These are phyloP conservation scores for Exephanes ischioxanthus DNA, from an alignment of 2,888 invertebrate genomes.

Conservation along the genomic window DNA sequence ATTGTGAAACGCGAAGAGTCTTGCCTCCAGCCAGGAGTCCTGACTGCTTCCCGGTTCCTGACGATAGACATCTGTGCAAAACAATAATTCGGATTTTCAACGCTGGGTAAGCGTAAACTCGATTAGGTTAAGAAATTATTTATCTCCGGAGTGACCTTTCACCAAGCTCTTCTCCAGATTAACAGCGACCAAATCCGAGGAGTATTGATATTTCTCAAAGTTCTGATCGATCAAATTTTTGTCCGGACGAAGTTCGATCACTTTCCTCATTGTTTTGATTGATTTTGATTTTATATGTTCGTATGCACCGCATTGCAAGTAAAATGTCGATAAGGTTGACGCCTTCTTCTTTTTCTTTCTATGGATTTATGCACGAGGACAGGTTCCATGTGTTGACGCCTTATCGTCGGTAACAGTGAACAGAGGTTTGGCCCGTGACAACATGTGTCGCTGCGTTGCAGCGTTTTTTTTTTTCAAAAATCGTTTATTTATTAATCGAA, in stretches of 20 bases:
- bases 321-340: not conserved
- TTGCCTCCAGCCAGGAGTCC: slow-evolving; percentile 81
- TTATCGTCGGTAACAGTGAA: not conserved
- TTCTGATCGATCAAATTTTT: slow-evolving; percentile 75
- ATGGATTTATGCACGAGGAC: too few relatives aligned
- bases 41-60: slow-evolving; percentile 77
- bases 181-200: slow-evolving; percentile 72
- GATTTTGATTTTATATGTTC: not conserved
- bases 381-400: not conserved
- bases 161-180: slow-evolving; percentile 73
- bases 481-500: not conserved
- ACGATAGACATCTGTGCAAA: slow-evolving; percentile 77
- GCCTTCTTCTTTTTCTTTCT: not conserved
- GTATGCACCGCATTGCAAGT: not conserved
- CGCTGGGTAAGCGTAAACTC: not conserved
- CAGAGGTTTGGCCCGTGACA: not conserved
- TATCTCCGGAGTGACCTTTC: slow-evolving; percentile 70
- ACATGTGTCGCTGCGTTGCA: not conserved
- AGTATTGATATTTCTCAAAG: slow-evolving; percentile 83
- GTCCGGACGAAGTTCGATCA: slow-evolving; percentile 80
- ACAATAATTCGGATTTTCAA: slow-evolving; percentile 3
- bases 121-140: slow-evolving; percentile 33
- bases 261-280: slow-evolving; percentile 77
- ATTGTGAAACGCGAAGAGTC: slow-evolving; percentile 83
- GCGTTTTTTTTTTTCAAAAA: not conserved